Base-by-base conservation (phyloP, 1,140 invertebrate genomes). In the Diorhabda carinulata region DNA sequence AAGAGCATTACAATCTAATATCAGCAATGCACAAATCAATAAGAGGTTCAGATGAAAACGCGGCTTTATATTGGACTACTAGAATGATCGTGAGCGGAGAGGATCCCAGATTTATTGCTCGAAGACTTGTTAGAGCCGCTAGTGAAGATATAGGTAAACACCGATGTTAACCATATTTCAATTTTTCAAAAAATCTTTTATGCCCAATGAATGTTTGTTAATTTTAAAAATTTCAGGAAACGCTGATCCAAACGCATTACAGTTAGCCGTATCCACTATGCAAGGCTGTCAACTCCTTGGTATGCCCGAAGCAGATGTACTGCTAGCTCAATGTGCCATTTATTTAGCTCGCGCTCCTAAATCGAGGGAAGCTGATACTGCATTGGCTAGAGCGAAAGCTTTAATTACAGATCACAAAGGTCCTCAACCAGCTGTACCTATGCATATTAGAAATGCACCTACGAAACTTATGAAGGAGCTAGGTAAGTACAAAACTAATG, bases 11-110 rank as follows among this genome's bases (percentile, higher is more conserved):
- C 78, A 91, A 94, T 76, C 88, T 88, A 42, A 90, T 92, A 73
- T 94, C 92, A 6, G 92, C 92, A 0, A 81, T 95, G 47, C 92
- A 93, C 72, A 95, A 95, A 80, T 93, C 92, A 0, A 90, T 95
- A n/a, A 84, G 93, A 74, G 92, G 91, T 0, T 89, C 90, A 9
- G 90, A 93, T 79, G 89, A 88, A 58, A 92, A 92, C 82, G 93
- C 92, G 9, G 86, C 92, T 2, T 78, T 95, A 9, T 95, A 95
- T 79, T 95, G 92, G 92, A 82, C 92, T 3, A 88, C 90, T 4
- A 83, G 93, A 69, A 94, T 94, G 87, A 81, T 95, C 61, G 83
- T 89, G 69, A 90, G 90, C 3, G 93, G 93, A 9, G 93, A 95
- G 82, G 91, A 94, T 81, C 92, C 92, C 3, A 78, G 91, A n/a